Percentiles rank a stretch among this genome's conserved stretches.
Evolutionary conservation across 2,888 invertebrate species (phyloP).

Genomic region (Platycheirus albimanus): DNA sequence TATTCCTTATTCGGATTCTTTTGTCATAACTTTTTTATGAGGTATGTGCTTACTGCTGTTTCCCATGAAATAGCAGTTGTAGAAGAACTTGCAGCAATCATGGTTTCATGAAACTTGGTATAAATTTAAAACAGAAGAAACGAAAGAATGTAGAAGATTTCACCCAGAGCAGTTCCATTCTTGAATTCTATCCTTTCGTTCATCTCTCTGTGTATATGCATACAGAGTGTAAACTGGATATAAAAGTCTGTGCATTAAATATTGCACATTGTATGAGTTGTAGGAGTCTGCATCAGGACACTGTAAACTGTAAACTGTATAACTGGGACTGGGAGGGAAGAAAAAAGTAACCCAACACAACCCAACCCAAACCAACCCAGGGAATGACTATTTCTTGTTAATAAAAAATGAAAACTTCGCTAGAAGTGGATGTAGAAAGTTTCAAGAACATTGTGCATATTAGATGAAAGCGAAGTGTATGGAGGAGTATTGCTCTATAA

Average conservation of each 20-base stretch:
- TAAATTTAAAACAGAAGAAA: conserved; percentile 55
- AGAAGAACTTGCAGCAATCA: conserved; percentile 48
- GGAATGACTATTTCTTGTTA: conserved; percentile 50
- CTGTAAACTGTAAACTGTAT: conserved; percentile 4
- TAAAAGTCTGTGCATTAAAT: conserved; percentile 47
- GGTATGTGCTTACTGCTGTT: conserved; percentile 53
- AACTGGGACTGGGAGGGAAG: background rate
- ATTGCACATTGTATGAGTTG: conserved; percentile 53
- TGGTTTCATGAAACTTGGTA: conserved; percentile 53
- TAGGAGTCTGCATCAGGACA: conserved; percentile 1
- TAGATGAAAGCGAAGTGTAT: background rate
- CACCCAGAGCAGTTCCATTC: conserved; percentile 32
- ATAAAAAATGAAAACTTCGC: conserved; percentile 49
- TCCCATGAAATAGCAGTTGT: conserved; percentile 32
- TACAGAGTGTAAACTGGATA: conserved; percentile 27
- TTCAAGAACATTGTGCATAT: conserved; percentile 25
- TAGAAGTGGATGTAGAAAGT: conserved; percentile 22
- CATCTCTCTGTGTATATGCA: conserved; percentile 18
- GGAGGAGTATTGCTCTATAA: conserved; percentile 22
- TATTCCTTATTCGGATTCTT: conserved; percentile 57
- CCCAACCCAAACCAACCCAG: no score
- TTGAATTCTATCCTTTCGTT: conserved; percentile 13
- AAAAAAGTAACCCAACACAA: no score
- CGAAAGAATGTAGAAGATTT: conserved; percentile 34
- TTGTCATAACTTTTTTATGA: conserved; percentile 67